Evolutionary conservation across 2,797 vertebrate species (phyloP), one percentile per base, ranked within the genome.

Genomic region (Thunnus albacares): DNA sequence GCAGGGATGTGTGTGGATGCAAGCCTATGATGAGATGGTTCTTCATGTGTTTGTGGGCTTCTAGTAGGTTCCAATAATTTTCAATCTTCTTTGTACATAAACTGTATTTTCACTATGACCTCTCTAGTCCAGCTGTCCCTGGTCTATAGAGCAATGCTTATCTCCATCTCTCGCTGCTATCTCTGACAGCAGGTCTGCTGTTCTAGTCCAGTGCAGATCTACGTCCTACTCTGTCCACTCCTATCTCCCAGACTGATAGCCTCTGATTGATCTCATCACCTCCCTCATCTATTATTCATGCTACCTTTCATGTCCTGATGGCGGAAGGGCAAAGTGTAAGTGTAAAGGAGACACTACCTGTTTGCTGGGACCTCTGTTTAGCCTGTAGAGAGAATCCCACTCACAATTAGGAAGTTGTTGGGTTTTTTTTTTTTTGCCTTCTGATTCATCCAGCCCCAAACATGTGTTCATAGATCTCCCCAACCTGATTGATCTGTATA

Each of bases 401-500:
- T 70, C 49, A 63, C 94, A 95, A 97, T 97, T 97, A 97, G 95
- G 95, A 96, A 96, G 95, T 96, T 92, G 94, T 96, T 24, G 24
- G 24, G 24, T 92, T 95, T 96, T 96, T 95, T 96, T 97, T 97
- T 95, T 96, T 96, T 96, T 92, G 95, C 94, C 94, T 95, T 96
- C 91, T n/a, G 92, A 94, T 93, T 95, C 87, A 95, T 95, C 95
- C 95, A 92, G 80, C 85, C 86, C 87, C 92, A 92, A 86, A 95
- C 95, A 93, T 93, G 90, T 92, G 93, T 94, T 95, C 93, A 91
- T 91, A 96, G 95, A 96, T 96, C 96, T 96, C 96, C 87, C 91
- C 95, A 89, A 81, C 95, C 95, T 95, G 96, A 97, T 95, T 96
- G 89, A 97, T 97, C 97, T 97, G 95, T 96, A 96, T 97, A 97